phyloP scores from a whole-genome alignment of 1,140 invertebrate species.

The Drosophila sechellia region DNA sequence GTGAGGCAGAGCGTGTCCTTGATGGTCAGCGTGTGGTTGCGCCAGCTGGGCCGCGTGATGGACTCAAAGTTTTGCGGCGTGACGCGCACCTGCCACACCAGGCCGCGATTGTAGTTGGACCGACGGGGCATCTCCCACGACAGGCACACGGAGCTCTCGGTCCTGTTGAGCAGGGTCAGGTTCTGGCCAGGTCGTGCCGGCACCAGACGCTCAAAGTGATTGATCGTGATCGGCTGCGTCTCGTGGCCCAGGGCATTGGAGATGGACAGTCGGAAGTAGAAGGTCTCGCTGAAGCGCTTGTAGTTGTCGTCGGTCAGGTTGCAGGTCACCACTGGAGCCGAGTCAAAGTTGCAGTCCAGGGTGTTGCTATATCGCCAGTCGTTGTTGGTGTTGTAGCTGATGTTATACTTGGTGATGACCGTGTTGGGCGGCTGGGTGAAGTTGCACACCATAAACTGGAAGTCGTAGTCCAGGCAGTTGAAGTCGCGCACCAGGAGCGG shows the following conservation, averaged over 20 bases:
- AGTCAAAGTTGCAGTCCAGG: constrained; percentile 62
- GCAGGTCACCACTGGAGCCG: constrained; percentile 58
- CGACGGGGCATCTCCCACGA: constrained; percentile 68
- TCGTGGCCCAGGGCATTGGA: constrained; percentile 39
- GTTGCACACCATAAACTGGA: constrained; percentile 70
- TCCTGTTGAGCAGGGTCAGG: constrained; percentile 41
- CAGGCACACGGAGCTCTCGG: constrained; percentile 55
- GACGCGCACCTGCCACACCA: constrained; percentile 58
- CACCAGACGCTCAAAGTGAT: constrained; percentile 54
- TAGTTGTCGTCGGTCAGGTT: constrained; percentile 66
- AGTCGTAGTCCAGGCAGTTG: constrained; percentile 63
- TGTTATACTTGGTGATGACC: constrained; percentile 57
- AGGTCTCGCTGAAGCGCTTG: constrained; percentile 48
- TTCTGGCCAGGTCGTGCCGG: constrained; percentile 59
- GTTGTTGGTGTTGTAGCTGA: constrained; percentile 45
- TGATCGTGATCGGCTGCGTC: constrained; percentile 39
- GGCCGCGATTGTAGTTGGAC: constrained; percentile 54
- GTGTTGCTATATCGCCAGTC: constrained; percentile 49
- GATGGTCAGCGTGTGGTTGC: constrained; percentile 46
- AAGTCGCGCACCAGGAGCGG: constrained; percentile 56
- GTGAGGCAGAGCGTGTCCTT: constrained; percentile 62
- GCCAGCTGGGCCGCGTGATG: constrained; percentile 46
- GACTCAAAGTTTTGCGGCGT: constrained; percentile 46
- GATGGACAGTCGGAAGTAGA: constrained; percentile 47
- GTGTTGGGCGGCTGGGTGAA: constrained; percentile 65